A percentile compares a stretch with the other conserved stretches of the same genome.
phyloP scores from a whole-genome alignment of 2,797 vertebrate species.

The Pangasius macronema region DNA sequence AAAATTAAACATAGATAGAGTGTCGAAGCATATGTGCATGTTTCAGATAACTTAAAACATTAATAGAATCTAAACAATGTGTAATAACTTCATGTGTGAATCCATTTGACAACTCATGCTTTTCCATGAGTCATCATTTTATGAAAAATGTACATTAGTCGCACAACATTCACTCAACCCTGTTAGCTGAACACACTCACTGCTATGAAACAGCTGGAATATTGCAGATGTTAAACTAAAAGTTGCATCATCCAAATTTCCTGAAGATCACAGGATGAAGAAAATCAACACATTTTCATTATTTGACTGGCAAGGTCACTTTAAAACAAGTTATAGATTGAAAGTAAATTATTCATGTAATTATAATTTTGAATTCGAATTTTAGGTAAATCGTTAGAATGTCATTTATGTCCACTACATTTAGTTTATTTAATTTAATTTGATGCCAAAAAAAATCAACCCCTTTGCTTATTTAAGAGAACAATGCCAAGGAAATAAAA shows the following conservation, averaged over 20 bases:
- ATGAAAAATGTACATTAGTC: background rate
- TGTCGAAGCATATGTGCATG: background rate
- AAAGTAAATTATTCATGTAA: background rate
- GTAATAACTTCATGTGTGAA: background rate
- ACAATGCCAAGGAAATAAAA: background rate
- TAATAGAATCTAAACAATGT: too few relatives aligned
- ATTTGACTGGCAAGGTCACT: background rate
- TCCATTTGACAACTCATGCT: background rate
- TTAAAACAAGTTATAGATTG: background rate
- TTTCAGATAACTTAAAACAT: background rate
- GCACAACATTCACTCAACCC: background rate
- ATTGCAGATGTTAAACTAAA: background rate
- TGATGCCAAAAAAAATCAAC: background rate
- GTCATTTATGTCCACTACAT: background rate
- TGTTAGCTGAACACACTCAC: background rate
- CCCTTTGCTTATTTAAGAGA: background rate
- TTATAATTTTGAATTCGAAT: background rate
- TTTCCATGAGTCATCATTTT: background rate
- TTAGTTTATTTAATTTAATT: too few relatives aligned
- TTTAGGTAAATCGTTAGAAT: background rate
- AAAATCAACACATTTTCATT: background rate
- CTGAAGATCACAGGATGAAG: background rate
- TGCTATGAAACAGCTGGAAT: background rate
- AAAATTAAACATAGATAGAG: background rate
- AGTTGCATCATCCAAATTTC: background rate